A percentile compares a stretch with the other conserved stretches of the same genome.
phyloP scores from a whole-genome alignment of 2,797 vertebrate species.

The Eutrigla gurnardus region DNA sequence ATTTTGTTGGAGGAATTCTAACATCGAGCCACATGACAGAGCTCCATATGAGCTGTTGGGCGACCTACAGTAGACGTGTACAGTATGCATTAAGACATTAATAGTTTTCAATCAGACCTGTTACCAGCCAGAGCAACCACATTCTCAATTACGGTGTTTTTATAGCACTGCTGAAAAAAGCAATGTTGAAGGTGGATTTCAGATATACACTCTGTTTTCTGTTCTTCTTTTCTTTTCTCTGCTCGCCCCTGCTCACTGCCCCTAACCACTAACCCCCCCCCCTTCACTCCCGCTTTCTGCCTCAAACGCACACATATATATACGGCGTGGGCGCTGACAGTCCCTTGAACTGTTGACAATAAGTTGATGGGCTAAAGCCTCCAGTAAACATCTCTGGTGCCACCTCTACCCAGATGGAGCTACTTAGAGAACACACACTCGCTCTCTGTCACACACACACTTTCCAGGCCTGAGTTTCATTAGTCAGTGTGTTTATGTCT shows the following conservation, averaged over 20 bases:
- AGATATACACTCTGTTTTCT: constrained; percentile 46
- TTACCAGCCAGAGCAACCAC: background rate
- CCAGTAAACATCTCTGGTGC: constrained; percentile 87
- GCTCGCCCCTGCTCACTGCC: constrained; percentile 32
- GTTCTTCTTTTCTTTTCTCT: constrained; percentile 37
- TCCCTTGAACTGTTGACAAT: constrained; percentile 87
- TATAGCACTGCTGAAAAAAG: background rate
- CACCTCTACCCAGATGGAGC: constrained; percentile 85
- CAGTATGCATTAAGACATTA: background rate
- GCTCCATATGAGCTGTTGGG: background rate
- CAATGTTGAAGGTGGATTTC: constrained; percentile 26
- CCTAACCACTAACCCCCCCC: constrained; percentile 59
- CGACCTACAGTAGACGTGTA: background rate
- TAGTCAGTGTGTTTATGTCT: constrained; percentile 88
- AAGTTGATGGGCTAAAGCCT: constrained; percentile 87
- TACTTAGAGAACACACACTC: constrained; percentile 70
- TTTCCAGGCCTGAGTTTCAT: constrained; percentile 84
- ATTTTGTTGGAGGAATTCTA: too few species aligned
- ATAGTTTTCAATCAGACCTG: constrained; percentile 12
- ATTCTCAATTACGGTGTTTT: background rate
- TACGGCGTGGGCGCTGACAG: constrained; percentile 79
- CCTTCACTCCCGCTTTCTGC: constrained; percentile 41
- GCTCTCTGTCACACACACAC: constrained; percentile 48
- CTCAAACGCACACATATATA: constrained; percentile 54
- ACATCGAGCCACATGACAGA: too few species aligned